Base-by-base conservation (phyloP, 2,113 vertebrate species). In the Aspiorhynchus laticeps region DNA sequence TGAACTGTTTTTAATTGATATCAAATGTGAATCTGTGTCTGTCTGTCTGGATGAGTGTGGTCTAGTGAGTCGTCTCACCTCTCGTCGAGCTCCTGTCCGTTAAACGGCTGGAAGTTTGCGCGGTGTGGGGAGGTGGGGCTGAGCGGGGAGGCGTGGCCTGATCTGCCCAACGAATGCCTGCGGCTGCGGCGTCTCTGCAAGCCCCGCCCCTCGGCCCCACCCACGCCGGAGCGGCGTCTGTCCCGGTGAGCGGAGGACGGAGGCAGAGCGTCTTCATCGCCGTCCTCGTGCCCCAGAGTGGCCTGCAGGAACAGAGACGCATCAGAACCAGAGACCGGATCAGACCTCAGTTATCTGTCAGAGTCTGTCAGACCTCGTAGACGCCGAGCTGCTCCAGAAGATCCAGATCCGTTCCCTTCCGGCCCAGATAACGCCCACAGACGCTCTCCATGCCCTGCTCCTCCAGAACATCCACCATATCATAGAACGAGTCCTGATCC, bases 401-500 rank as follows among this genome's bases (percentile, higher is more conserved):
- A 91, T 98, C 97, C 90, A 97, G 94, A 90, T 98, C 97, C 0
- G 96, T 97, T 89, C 97, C 97, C 94, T 95, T 98, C 89, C 97
- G 95, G 78, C 93, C 96, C 92, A 98, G 92, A 90, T 98, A 97
- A 86, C 96, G 95, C 90, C 38, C 96, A 95, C 92, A n/a, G n/a
- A 99, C 94, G 0, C 93, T 91, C 73, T 97, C 97, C 15, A 99
- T 97, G 87, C 96, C 96, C 81, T 98, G 95, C 85, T 99, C 97
- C 94, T 99, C 98, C 91, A 99, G 94, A 91, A 94, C 95, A 89
- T 99, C 98, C 91, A 98, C 96, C 93, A 97, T 94, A 0, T 99
- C 97, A 12, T 99, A 99, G 94, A 98, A 99, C 2, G 96, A 96
- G 90, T 99, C 97, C 93, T 99, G 97, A 91, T 99, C 98, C 43